Base-by-base conservation (phyloP, 2,888 invertebrate genomes). In the Itoplectis maculator region DNA sequence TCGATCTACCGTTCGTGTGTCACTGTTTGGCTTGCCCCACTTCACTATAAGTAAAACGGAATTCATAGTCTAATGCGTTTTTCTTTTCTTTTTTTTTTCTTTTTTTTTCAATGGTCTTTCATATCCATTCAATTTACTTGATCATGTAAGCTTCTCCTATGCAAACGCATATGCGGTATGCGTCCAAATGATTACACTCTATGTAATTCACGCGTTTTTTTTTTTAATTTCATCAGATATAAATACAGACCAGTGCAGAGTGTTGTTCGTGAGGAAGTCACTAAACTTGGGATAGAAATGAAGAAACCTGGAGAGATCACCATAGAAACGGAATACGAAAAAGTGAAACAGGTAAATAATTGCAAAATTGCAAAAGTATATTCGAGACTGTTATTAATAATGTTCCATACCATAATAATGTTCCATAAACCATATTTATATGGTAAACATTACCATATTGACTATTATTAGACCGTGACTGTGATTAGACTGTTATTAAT, bases 301-400 rank as follows among this genome's bases (percentile, higher is more conserved):
- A 82, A 63, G 54, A 72, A 76, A 54, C 72, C 79, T 1, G 72
- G 61, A 11, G 75, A 72, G 42, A 54, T 79, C 9, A 82, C 82
- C n/a, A 23, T 82, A 51, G 82, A 82, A 56, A 66, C 59, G 61
- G 72, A 79, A 51, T 82, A 82, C 23, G 75, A 79, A 45, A 82
- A 82, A 79, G 18, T 69, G 0, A 68, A 77, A 18, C 3, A 76
- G 79, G 82, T 82, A 51, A 61, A 45, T 59, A 35, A n/a, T n/a
- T n/a, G n/a, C n/a, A 51, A 11, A 40, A 51, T 42, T 20, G 1
- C 13, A 11, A n/a, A 13, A 51, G 18, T 20, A 20, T 2, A 9
- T 20, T 51, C 8, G 5, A 20, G n/a, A n/a, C n/a, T n/a, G n/a
- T 7, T 18, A 51, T 7, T 9, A 15, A 15, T 3, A n/a, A n/a